A percentile compares a stretch with the other conserved stretches of the same genome.
phyloP scores from a whole-genome alignment of 2,113 vertebrate genomes.

The Sorex araneus region DNA sequence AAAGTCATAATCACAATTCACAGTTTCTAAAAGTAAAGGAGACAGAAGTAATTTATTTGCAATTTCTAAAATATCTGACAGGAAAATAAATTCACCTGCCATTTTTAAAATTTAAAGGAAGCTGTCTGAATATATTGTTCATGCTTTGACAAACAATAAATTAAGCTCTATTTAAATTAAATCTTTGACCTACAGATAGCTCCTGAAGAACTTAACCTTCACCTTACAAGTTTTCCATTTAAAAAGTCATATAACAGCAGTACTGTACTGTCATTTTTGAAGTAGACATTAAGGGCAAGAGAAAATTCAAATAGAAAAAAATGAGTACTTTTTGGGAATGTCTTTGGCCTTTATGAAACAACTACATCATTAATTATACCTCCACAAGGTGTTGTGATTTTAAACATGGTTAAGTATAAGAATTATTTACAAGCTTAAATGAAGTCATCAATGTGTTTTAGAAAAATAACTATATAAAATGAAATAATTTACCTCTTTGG shows the following conservation, averaged over 20 bases:
- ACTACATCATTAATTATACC: slow-evolving; percentile 48
- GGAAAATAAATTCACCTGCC: slow-evolving; percentile 18
- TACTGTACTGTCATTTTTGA: slow-evolving; percentile 62
- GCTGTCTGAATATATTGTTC: slow-evolving; percentile 32
- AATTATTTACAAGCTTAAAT: slow-evolving; percentile 69
- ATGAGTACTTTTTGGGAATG: slow-evolving; percentile 33
- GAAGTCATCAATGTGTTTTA: slow-evolving; percentile 30
- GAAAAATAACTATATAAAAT: slow-evolving; percentile 60
- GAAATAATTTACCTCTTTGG: slow-evolving; percentile 17
- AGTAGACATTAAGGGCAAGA: slow-evolving; percentile 25
- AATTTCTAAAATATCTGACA: slow-evolving; percentile 54
- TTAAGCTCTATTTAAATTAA: slow-evolving; percentile 68
- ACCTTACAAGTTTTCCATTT: slow-evolving; percentile 62
- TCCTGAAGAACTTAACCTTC: slow-evolving; percentile 50
- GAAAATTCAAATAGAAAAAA: slow-evolving; percentile 26
- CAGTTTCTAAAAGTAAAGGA: slow-evolving; percentile 43
- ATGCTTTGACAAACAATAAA: slow-evolving; percentile 54
- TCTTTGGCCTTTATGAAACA: slow-evolving; percentile 57
- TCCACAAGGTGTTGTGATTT: slow-evolving; percentile 24
- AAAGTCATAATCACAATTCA: no score
- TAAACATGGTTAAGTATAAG: slow-evolving; percentile 17
- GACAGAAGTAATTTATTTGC: slow-evolving; percentile 6
- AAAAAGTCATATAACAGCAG: slow-evolving; percentile 16
- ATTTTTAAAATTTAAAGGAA: slow-evolving; percentile 28
- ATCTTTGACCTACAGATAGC: slow-evolving; percentile 49